Percentiles rank a stretch among this genome's conserved stretches.
Evolutionary conservation across 2,797 vertebrate species (phyloP).

Genomic region (Simalia tracyae): DNA sequence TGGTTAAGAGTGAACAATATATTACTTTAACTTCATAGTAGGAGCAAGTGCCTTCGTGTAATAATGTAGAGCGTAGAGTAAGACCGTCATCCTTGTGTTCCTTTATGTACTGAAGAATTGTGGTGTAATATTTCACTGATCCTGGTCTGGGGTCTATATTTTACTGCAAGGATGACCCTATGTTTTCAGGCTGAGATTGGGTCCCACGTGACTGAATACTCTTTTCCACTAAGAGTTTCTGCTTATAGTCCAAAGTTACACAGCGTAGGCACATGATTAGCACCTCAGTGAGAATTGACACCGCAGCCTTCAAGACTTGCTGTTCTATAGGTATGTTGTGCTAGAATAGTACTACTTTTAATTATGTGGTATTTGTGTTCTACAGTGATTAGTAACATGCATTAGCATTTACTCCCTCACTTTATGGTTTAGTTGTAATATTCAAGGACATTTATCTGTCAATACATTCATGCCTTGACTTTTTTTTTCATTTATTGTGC

Average conservation of each 20-base stretch:
- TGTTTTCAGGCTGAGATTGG: background rate
- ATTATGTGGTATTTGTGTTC: slow-evolving; percentile 7
- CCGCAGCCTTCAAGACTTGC: background rate
- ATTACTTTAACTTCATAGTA: background rate
- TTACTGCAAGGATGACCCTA: background rate
- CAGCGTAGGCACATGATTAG: background rate
- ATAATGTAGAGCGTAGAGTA: background rate
- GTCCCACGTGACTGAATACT: background rate
- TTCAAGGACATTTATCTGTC: slow-evolving; percentile 31
- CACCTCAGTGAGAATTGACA: background rate
- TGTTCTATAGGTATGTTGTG: background rate
- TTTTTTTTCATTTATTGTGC: slow-evolving; percentile 65
- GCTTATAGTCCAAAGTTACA: background rate
- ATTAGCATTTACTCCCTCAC: background rate
- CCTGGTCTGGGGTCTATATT: background rate
- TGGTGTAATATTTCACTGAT: background rate
- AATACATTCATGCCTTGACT: slow-evolving; percentile 29
- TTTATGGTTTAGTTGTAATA: background rate
- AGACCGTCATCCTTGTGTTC: background rate
- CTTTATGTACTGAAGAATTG: background rate
- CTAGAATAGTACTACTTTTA: background rate
- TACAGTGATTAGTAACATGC: background rate
- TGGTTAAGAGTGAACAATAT: background rate
- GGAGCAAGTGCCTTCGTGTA: background rate
- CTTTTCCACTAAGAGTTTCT: background rate